Evolutionary conservation across 2,888 invertebrate species (phyloP).

Genomic region (Odontocolon sp.): DNA sequence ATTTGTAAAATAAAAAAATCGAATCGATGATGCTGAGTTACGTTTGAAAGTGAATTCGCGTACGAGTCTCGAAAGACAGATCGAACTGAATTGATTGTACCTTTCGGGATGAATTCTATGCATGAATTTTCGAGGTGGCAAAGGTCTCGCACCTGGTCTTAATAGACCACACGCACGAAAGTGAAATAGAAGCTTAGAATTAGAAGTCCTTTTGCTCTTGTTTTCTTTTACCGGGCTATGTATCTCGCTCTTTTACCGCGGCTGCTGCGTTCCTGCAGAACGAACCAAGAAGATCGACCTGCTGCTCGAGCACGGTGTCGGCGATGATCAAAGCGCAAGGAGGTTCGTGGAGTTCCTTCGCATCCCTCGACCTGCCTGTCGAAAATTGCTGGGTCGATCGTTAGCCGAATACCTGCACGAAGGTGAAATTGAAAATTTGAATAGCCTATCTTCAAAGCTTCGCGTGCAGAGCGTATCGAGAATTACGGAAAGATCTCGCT

Average conservation of each 20-base stretch:
- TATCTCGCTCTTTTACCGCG: slow-evolving; percentile 25
- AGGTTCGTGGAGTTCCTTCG: slow-evolving; percentile 30
- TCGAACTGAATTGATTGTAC: no score
- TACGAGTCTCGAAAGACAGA: no score
- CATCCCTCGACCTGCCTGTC: slow-evolving; percentile 51
- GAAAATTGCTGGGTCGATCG: slow-evolving; percentile 63
- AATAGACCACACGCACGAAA: slow-evolving; percentile 58
- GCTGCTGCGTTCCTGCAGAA: slow-evolving; percentile 7
- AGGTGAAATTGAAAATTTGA: slow-evolving; percentile 66
- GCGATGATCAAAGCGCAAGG: slow-evolving; percentile 59
- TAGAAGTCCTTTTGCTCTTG: slow-evolving; percentile 15
- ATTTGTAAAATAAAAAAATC: no score
- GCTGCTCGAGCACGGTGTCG: slow-evolving; percentile 37
- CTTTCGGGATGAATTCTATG: not conserved
- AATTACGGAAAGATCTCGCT: slow-evolving; percentile 13
- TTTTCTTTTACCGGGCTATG: not conserved
- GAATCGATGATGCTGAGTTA: no score
- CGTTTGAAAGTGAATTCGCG: no score
- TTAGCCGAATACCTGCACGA: slow-evolving; percentile 64
- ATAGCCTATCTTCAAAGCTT: slow-evolving; percentile 51
- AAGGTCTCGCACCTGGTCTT: slow-evolving; percentile 58
- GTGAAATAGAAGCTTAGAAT: slow-evolving; percentile 43
- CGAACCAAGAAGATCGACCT: not conserved
- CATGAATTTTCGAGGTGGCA: slow-evolving; percentile 51
- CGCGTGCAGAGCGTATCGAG: slow-evolving; percentile 44